Evolutionary conservation across 2,797 vertebrate genomes (phyloP).

Genomic region (Gymnoscopelus braueri): DNA sequence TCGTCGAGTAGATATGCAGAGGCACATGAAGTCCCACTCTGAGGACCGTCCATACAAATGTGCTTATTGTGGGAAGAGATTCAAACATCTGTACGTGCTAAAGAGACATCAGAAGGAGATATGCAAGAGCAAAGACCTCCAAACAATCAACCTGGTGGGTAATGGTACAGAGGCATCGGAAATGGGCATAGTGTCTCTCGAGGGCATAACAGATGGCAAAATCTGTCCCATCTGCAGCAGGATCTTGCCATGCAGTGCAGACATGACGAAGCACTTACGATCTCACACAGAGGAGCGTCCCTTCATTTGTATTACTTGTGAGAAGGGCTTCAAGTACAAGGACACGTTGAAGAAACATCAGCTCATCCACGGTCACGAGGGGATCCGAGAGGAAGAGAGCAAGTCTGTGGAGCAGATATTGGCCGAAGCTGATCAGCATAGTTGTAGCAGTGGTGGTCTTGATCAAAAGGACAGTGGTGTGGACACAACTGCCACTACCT

Average conservation of each 20-base stretch:
- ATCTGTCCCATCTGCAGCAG: constrained; percentile 74
- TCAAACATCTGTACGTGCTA: constrained; percentile 74
- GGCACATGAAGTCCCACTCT: constrained; percentile 79
- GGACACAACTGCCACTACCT: neutral
- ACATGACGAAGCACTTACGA: constrained; percentile 74
- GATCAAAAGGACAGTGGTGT: constrained; percentile 15
- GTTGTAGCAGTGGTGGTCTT: neutral
- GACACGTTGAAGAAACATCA: constrained; percentile 81
- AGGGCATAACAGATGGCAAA: constrained; percentile 57
- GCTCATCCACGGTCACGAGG: constrained; percentile 77
- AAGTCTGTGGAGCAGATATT: constrained; percentile 73
- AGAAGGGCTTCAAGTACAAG: constrained; percentile 79
- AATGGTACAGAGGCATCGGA: constrained; percentile 36
- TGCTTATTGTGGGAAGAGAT: constrained; percentile 72
- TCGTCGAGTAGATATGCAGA: constrained; percentile 70
- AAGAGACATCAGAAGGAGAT: constrained; percentile 77
- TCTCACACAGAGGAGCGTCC: constrained; percentile 76
- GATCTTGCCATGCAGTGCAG: constrained; percentile 67
- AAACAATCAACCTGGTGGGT: neutral
- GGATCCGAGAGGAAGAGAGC: constrained; percentile 69
- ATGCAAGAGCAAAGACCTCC: constrained; percentile 70
- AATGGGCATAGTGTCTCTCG: fast-evolving
- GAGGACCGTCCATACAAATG: constrained; percentile 75
- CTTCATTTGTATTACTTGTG: constrained; percentile 72
- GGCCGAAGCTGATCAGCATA: constrained; percentile 58